Evolutionary conservation across 2,888 invertebrate species (phyloP).

Genomic region (Acronicta aceris): DNA sequence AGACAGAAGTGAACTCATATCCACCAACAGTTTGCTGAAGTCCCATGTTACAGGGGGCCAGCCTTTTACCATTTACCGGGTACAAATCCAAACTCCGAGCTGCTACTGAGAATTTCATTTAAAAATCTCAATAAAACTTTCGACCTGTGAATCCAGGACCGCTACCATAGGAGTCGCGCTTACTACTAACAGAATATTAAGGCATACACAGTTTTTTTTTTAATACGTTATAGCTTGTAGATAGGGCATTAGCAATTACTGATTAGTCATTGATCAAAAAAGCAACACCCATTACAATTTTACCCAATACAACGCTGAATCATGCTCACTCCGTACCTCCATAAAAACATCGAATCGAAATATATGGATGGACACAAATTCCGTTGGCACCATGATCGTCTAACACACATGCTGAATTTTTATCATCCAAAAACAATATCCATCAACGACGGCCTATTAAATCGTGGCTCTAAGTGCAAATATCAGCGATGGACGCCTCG

Average conservation of each 20-base stretch:
- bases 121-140: too few species aligned
- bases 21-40: too few species aligned
- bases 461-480: slow-evolving; percentile 56
- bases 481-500: slow-evolving; percentile 50
- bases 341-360: slow-evolving; percentile 37
- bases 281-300: slow-evolving; percentile 11
- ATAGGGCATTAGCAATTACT: background rate
- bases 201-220: too few species aligned
- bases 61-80: too few species aligned
- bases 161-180: too few species aligned
- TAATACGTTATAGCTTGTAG: too few species aligned
- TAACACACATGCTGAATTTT: slow-evolving; percentile 41
- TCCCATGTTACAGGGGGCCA: too few species aligned
- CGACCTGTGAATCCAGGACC: too few species aligned
- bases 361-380: slow-evolving; percentile 27
- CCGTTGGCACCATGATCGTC: slow-evolving; percentile 40
- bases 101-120: too few species aligned
- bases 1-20: too few species aligned
- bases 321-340: slow-evolving; percentile 4
- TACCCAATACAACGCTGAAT: slow-evolving; percentile 6
- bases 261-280: background rate
- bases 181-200: too few species aligned
- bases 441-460: slow-evolving; percentile 43
- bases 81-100: too few species aligned
- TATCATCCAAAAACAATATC: slow-evolving; percentile 54